Evolutionary conservation across 2,888 invertebrate species (phyloP).

Genomic region (Morinoia aosen): DNA sequence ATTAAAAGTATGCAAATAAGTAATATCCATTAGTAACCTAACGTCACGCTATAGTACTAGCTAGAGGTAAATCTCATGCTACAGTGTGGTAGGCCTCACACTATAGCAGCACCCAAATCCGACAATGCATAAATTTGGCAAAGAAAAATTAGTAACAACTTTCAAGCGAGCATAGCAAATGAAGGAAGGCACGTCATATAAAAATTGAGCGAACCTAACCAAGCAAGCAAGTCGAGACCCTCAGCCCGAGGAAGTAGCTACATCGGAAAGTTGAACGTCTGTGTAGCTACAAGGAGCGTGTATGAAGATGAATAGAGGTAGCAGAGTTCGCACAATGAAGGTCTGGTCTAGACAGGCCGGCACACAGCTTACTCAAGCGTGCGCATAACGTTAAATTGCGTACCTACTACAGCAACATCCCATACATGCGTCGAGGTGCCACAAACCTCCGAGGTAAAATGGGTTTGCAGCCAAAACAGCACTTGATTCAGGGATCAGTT

Average conservation of each 20-base stretch:
- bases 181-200: background rate
- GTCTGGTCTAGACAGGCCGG: background rate
- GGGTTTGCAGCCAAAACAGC: background rate
- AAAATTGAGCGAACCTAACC: background rate
- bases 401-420: background rate
- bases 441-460: background rate
- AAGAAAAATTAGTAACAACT: background rate
- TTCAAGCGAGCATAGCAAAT: background rate
- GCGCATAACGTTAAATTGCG: background rate
- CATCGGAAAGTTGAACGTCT: background rate
- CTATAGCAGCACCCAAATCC: too few species aligned
- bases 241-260: background rate
- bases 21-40: too few species aligned
- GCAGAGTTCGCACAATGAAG: background rate
- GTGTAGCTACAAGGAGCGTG: background rate
- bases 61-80: too few species aligned
- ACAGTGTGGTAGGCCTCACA: too few species aligned
- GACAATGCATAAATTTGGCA: too few species aligned
- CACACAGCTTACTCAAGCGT: background rate
- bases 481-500: too few species aligned
- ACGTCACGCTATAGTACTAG: too few species aligned
- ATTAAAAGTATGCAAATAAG: too few species aligned
- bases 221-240: background rate
- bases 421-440: background rate
- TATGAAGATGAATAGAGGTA: background rate